Evolutionary conservation across 2,888 invertebrate genomes (phyloP).

Genomic region (Dusona sp.): DNA sequence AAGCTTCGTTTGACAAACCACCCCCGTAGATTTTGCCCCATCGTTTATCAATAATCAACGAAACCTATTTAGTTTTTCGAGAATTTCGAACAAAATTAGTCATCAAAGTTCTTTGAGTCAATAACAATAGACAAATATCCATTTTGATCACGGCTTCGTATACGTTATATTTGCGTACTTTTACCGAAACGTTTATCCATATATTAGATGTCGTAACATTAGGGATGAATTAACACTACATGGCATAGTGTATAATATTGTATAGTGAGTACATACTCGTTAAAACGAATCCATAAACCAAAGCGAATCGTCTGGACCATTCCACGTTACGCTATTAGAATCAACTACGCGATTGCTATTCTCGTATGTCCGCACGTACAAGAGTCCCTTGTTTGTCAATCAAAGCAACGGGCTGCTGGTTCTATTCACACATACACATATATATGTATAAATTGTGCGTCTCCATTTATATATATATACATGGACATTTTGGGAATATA

Average conservation of each 20-base stretch:
- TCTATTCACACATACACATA: background rate
- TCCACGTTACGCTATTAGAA: constrained; percentile 19
- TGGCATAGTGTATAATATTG: background rate
- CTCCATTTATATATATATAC: too few species aligned
- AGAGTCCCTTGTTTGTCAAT: constrained; percentile 73
- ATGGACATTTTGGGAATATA: background rate
- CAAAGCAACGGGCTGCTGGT: constrained; percentile 65
- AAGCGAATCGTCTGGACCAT: constrained; percentile 25
- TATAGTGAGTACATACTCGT: constrained; percentile 17
- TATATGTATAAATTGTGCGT: too few species aligned
- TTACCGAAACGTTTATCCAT: too few species aligned
- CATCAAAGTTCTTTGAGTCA: too few species aligned
- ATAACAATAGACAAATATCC: too few species aligned
- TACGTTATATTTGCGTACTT: too few species aligned
- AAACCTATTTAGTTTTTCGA: too few species aligned
- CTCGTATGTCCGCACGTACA: constrained; percentile 45
- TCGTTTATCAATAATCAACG: too few species aligned
- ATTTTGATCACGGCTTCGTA: too few species aligned
- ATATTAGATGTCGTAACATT: background rate
- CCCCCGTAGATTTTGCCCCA: too few species aligned
- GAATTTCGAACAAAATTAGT: too few species aligned
- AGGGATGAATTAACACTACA: background rate
- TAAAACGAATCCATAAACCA: constrained; percentile 55
- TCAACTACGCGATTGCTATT: constrained; percentile 48
- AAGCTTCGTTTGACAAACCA: too few species aligned